Base-by-base conservation (phyloP, 2,888 invertebrate genomes). In the Cerceris ruficornis region DNA sequence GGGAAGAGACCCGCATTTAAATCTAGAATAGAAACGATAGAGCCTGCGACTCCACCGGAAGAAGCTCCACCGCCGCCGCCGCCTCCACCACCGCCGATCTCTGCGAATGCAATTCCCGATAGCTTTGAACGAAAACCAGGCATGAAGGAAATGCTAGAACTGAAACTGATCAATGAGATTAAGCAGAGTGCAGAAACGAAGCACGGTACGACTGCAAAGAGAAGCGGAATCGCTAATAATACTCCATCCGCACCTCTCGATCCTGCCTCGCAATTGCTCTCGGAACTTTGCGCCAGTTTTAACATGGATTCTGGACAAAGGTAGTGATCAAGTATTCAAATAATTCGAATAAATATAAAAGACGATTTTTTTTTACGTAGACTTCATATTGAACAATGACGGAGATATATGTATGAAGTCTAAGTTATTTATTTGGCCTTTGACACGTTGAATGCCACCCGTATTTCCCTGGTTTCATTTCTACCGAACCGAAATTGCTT, bases 231-330 rank as follows among this genome's bases (percentile, higher is more conserved):
- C 41, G 77, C 64, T 62, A 88, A 82, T 46, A 89, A 81, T 64
- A 77, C 86, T 13, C 78, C 88, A 4, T 85, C 90, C 4, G 88
- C 87, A 2, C 89, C 93, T 93, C 91, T 94, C 83, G 97, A 97
- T 92, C 97, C 97, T 0, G 97, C 96, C 11, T 94, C 96, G 65
- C 95, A 97, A 88, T 93, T 98, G 81, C 96, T 97, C 9, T 96
- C 96, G 13, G 98, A 98, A 92, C 94, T 98, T 68, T 97, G 97
- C 64, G 97, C 97, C 92, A 96, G 96, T 88, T 95, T 97, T 88
- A 96, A 96, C 91, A 93, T 96, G 88, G 95, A 95, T 80, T 71
- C 82, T 57, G 86, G 92, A 81, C 94, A 88, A 90, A 94, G 90
- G 89, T 92, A 88, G 50, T 42, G 52, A 43, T 15, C n/a, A 61